A percentile compares a stretch with the other conserved stretches of the same genome.
Conservation (phyloP, 2,888 invertebrate species). For the Torymus tubicola region DNA sequence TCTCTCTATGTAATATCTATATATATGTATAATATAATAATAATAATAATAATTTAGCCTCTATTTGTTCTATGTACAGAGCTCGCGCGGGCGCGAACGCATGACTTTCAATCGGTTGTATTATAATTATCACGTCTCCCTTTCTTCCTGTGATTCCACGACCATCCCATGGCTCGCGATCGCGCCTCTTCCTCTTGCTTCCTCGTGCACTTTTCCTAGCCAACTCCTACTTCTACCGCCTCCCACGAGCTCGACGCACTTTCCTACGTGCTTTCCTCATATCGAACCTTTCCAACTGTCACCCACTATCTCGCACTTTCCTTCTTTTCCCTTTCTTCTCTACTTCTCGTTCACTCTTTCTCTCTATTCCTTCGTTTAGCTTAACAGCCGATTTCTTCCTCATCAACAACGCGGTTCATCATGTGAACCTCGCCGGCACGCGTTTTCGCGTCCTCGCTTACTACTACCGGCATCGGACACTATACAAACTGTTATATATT, state of each 20-base stretch:
- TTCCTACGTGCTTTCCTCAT: constrained; percentile 40
- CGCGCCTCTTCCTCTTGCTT: not conserved
- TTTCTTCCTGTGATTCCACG: constrained; percentile 76
- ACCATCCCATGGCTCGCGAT: constrained; percentile 71
- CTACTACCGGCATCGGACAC: too few relatives aligned
- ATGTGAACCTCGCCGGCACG: too few relatives aligned
- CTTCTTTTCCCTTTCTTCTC: not conserved
- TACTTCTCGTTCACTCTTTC: not conserved
- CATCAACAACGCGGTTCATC: too few relatives aligned
- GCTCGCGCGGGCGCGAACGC: not conserved
- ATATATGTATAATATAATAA: not conserved
- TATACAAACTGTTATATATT: too few relatives aligned
- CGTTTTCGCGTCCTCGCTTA: too few relatives aligned
- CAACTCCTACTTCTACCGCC: too few relatives aligned
- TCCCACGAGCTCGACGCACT: not conserved
- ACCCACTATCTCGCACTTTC: constrained; percentile 13
- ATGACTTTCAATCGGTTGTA: constrained; percentile 2
- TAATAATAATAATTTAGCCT: not conserved
- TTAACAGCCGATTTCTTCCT: not conserved
- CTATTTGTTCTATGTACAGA: constrained; percentile 24
- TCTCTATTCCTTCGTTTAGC: too few relatives aligned
- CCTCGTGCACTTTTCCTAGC: too few relatives aligned
- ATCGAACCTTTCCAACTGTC: not conserved
- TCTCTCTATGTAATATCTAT: not conserved
- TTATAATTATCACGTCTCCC: constrained; percentile 50